A percentile compares a stretch with the other conserved stretches of the same genome.
Conservation (phyloP, 1,140 invertebrate species). For the Colletes gigas region DNA sequence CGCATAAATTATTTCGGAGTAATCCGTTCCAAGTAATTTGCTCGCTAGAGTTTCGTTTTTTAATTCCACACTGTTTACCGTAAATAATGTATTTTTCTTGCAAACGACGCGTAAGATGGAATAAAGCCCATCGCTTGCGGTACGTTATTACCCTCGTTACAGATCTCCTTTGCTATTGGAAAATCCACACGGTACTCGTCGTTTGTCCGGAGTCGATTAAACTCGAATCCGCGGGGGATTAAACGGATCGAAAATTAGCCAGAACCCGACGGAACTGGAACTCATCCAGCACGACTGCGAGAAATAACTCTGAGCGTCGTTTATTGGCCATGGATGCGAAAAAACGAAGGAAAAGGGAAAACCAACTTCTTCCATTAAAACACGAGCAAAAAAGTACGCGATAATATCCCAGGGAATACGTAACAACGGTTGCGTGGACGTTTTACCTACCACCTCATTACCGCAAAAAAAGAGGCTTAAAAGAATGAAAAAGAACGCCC, state of each 20-base stretch:
- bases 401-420: neutral
- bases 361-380: conserved; percentile 2
- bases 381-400: neutral
- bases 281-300: no score
- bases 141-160: no score
- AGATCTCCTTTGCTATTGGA: no score
- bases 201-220: conserved; percentile 3
- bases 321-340: neutral
- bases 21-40: no score
- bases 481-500: neutral
- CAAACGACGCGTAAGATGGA: no score
- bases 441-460: neutral
- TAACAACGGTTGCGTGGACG: neutral
- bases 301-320: neutral
- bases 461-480: neutral
- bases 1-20: no score
- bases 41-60: no score
- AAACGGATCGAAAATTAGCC: conserved; percentile 1
- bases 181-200: neutral
- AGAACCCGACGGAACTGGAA: neutral
- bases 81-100: no score
- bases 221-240: neutral
- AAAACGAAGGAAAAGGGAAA: neutral
- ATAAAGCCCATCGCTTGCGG: no score
- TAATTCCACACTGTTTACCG: no score